Evolutionary conservation across 2,113 vertebrate genomes (phyloP).

Genomic region (Lepisosteus osseus): DNA sequence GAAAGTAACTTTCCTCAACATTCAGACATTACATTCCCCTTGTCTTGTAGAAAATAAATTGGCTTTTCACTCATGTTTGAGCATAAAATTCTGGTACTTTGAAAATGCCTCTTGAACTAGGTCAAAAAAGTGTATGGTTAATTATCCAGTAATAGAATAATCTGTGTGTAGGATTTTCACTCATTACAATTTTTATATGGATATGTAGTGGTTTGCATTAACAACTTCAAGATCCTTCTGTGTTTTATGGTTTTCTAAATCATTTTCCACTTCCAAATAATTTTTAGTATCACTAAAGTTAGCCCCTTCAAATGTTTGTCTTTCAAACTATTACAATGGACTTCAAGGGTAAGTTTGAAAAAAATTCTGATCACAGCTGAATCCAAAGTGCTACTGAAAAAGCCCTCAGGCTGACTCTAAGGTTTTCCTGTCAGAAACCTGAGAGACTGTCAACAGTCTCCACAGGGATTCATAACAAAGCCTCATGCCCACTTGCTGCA

Average conservation of each 20-base stretch:
- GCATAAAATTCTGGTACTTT: no score
- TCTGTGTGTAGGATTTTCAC: no score
- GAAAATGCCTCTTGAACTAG: no score
- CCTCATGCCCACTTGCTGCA: conserved; percentile 26
- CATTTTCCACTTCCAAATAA: not conserved
- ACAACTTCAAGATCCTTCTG: no score
- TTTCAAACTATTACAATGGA: conserved; percentile 44
- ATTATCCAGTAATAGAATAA: no score
- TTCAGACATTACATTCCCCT: no score
- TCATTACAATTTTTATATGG: no score
- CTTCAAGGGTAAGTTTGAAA: conserved; percentile 56
- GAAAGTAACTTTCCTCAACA: no score
- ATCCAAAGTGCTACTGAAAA: conserved; percentile 57
- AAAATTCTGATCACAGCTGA: conserved; percentile 58
- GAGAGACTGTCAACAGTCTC: conserved; percentile 49
- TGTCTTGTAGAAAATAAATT: no score
- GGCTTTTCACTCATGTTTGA: no score
- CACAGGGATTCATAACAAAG: conserved; percentile 56
- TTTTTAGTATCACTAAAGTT: not conserved
- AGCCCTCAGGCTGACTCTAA: conserved; percentile 58
- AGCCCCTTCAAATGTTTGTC: conserved; percentile 41
- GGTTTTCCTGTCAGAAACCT: conserved; percentile 59
- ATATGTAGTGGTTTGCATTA: no score
- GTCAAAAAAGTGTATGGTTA: no score
- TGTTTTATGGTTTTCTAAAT: not conserved